Evolutionary conservation across 2,888 invertebrate species (phyloP).

Genomic region (Ophion obscuratus): DNA sequence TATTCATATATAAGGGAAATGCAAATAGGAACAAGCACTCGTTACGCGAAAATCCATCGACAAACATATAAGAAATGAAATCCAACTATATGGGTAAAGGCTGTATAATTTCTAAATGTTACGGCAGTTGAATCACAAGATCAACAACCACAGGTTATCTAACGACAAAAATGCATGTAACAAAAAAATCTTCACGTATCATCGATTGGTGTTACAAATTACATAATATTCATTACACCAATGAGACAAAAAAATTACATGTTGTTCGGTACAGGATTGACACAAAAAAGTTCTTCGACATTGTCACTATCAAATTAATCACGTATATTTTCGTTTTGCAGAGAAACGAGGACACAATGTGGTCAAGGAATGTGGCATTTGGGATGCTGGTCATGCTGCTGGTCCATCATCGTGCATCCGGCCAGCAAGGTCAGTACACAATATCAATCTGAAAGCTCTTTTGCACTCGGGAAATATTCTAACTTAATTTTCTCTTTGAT

Average conservation of each 20-base stretch:
- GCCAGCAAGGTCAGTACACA: constrained; percentile 36
- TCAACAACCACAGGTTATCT: background rate
- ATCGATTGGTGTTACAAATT: too few relatives aligned
- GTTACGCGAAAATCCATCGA: background rate
- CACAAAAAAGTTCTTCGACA: too few relatives aligned
- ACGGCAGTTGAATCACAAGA: background rate
- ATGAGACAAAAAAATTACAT: background rate
- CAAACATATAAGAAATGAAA: background rate
- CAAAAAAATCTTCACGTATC: too few relatives aligned
- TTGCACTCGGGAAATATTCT: background rate
- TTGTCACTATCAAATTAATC: background rate
- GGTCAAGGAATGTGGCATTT: constrained; percentile 15
- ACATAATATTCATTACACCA: background rate
- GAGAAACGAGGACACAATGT: constrained; percentile 32
- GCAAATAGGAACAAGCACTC: background rate
- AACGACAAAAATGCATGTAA: too few relatives aligned
- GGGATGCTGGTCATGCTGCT: constrained; percentile 13
- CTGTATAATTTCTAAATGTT: background rate
- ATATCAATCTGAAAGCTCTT: background rate
- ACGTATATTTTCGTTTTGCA: background rate
- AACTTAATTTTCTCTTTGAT: background rate
- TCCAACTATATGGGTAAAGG: background rate
- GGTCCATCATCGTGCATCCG: constrained; percentile 24
- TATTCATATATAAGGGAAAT: background rate
- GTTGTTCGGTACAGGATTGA: background rate